These are phyloP conservation scores for Malurus splendens DNA, from an alignment of 2,797 vertebrate species.

Conservation along the genomic window DNA sequence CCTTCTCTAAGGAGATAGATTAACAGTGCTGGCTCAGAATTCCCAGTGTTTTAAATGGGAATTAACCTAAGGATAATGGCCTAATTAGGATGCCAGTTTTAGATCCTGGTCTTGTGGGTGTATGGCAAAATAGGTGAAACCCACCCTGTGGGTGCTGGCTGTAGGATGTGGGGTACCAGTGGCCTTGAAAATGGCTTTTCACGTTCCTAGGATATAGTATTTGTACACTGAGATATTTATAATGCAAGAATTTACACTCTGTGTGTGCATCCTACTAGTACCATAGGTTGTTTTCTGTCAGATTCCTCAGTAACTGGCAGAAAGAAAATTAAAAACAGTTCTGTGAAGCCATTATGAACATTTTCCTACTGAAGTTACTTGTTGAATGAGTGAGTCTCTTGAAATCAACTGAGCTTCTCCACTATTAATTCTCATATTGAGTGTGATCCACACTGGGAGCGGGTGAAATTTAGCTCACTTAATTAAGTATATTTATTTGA, in stretches of 20 bases:
- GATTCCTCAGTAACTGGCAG: background rate
- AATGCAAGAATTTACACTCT: background rate
- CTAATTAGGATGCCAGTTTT: background rate
- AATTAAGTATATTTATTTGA: background rate
- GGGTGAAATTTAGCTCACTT: background rate
- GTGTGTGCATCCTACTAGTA: fast-evolving
- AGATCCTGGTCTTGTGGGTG: background rate
- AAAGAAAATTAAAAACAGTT: background rate
- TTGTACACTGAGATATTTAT: background rate
- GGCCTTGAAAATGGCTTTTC: background rate
- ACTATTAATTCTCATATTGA: background rate
- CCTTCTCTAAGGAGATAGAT: background rate
- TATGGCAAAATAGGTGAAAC: background rate
- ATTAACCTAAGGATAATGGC: background rate
- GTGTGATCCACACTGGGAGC: background rate
- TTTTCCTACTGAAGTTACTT: background rate
- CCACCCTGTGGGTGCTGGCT: no score
- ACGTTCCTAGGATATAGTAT: background rate
- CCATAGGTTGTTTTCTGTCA: background rate
- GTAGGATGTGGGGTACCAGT: fast-evolving
- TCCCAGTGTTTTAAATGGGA: background rate
- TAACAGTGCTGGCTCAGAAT: background rate
- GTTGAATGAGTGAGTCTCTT: fast-evolving
- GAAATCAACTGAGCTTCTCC: background rate
- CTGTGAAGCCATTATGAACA: fast-evolving